A percentile compares a stretch with the other conserved stretches of the same genome.
Evolutionary conservation across 2,113 vertebrate species (phyloP).

Genomic region (Chrysemys picta): DNA sequence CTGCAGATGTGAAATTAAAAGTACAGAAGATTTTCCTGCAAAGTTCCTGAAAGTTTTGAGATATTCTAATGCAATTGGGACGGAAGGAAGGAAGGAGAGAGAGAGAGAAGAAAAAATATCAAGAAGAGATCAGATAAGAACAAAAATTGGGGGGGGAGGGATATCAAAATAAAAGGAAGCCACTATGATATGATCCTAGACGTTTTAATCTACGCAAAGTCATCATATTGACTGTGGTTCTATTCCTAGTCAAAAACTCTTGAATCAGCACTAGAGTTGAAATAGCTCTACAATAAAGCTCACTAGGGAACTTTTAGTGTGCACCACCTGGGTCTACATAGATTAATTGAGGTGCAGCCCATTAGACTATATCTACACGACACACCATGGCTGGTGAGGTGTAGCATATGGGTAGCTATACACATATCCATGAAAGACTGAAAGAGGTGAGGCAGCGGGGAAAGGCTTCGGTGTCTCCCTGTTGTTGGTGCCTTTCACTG

Average conservation of each 20-base stretch:
- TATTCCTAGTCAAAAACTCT: not conserved
- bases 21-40: not conserved
- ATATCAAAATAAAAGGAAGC: not conserved
- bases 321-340: not conserved
- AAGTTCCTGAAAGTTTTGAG: constrained; percentile 19
- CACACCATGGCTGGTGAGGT: not conserved
- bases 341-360: not conserved
- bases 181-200: not conserved
- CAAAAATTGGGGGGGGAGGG: not conserved
- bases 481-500: not conserved
- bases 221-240: not conserved
- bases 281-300: not conserved
- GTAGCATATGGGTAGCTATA: not conserved
- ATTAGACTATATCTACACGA: not conserved
- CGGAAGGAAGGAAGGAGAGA: not conserved
- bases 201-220: not conserved
- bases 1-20: constrained; percentile 61
- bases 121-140: not conserved
- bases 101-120: not conserved
- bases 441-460: not conserved
- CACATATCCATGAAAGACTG: not conserved
- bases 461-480: not conserved
- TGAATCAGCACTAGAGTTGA: not conserved
- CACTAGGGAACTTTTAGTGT: not conserved
- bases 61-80: not conserved